Percentiles rank a stretch among this genome's conserved stretches.
phyloP scores from a whole-genome alignment of 2,797 vertebrate genomes.

The Poecilia gillii region DNA sequence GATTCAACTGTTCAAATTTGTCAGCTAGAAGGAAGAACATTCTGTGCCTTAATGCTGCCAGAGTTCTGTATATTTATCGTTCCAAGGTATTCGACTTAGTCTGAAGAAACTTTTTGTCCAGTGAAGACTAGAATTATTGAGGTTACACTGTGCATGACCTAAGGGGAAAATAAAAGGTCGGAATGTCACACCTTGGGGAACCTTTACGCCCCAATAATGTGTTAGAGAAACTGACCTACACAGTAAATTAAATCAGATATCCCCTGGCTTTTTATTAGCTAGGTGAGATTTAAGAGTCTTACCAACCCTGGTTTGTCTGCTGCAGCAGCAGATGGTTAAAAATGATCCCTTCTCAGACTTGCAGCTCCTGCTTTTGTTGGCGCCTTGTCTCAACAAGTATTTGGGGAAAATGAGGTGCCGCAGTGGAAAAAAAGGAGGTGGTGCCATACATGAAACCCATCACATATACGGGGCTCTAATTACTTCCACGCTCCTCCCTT shows the following conservation, averaged over 20 bases:
- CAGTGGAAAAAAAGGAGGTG: conserved; percentile 39
- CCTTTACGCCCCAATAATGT: not conserved
- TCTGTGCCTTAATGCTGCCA: not conserved
- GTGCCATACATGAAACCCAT: conserved; percentile 60
- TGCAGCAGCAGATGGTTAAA: not conserved
- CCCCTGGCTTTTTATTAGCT: not conserved
- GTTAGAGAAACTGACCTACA: not conserved
- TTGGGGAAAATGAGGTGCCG: conserved; percentile 58
- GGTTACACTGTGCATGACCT: not conserved
- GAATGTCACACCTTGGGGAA: not conserved
- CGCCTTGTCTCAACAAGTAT: conserved; percentile 40
- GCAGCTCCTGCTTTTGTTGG: conserved; percentile 17
- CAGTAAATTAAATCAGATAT: not conserved
- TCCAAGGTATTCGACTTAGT: not conserved
- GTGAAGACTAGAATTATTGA: not conserved
- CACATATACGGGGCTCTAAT: conserved; percentile 73
- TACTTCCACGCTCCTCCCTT: conserved; percentile 69
- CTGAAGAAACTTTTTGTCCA: not conserved
- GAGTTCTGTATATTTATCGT: not conserved
- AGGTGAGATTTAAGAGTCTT: not conserved
- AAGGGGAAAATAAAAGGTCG: not conserved
- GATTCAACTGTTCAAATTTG: not conserved
- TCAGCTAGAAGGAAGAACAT: not conserved
- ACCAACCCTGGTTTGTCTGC: not conserved
- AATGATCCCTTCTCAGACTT: conserved; percentile 20